Conservation (phyloP, 53 echinoderm and acorn worm genomes). For the Temnopleurus reevesii region DNA sequence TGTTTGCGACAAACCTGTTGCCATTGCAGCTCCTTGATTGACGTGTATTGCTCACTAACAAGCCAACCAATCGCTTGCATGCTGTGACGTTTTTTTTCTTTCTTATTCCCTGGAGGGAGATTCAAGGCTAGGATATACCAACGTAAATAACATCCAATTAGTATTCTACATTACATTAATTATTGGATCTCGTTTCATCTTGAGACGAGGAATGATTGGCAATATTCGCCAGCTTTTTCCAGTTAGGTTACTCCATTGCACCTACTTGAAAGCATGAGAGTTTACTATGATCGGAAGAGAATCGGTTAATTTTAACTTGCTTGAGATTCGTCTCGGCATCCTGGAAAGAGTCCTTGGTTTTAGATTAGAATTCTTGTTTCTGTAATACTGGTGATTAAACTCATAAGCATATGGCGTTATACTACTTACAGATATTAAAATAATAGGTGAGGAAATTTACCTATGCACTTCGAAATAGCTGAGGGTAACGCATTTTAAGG, state of each 20-base stretch:
- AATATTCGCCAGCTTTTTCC: not conserved
- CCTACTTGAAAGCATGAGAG: not conserved
- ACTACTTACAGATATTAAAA: too few relatives aligned
- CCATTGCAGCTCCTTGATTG: conserved; percentile 27
- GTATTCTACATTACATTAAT: conserved; percentile 34
- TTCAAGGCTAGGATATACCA: not conserved
- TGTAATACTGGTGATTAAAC: too few relatives aligned
- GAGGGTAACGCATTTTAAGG: too few relatives aligned
- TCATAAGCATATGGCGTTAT: too few relatives aligned
- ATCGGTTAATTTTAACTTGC: too few relatives aligned
- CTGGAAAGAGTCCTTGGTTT: too few relatives aligned
- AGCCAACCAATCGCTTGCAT: conserved; percentile 19
- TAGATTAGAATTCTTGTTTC: too few relatives aligned
- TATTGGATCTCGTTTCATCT: conserved; percentile 21
- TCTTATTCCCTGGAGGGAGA: not conserved
- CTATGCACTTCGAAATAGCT: too few relatives aligned
- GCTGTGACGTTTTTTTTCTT: not conserved
- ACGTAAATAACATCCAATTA: conserved; percentile 35
- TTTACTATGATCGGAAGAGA: too few relatives aligned
- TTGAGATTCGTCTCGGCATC: too few relatives aligned
- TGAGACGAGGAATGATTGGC: not conserved
- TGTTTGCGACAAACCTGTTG: conserved; percentile 46
- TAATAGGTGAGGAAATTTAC: too few relatives aligned
- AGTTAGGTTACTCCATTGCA: not conserved
- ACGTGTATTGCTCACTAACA: conserved; percentile 49